These are phyloP conservation scores for Metellina segmentata DNA, from an alignment of 2,888 invertebrate genomes.

Conservation along the genomic window DNA sequence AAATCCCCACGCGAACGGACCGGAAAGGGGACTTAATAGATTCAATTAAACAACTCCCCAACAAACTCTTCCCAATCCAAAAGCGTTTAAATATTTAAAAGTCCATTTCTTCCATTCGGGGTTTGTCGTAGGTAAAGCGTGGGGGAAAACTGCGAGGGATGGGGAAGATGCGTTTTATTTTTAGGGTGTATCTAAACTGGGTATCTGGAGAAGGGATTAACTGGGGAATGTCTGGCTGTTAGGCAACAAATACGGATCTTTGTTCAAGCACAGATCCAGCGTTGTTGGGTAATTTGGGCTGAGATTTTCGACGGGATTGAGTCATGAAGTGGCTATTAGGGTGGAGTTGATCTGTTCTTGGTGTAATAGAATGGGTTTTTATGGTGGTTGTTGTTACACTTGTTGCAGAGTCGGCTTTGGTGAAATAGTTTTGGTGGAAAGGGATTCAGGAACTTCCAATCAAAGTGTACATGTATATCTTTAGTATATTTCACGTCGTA, in stretches of 20 bases:
- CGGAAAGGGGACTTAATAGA: neutral
- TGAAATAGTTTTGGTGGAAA: no score
- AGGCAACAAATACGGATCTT: neutral
- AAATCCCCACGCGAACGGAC: no score
- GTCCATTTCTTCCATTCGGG: neutral
- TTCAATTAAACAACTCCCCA: neutral
- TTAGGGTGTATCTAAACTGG: no score
- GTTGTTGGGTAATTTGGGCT: neutral
- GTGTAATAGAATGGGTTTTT: neutral
- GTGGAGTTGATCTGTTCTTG: neutral
- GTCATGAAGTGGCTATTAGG: neutral
- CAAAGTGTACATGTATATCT: no score
- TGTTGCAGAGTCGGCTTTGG: neutral
- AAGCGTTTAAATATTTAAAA: neutral
- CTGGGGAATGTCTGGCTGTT: neutral
- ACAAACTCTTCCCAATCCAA: neutral
- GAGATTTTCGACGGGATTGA: no score
- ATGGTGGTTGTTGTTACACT: neutral
- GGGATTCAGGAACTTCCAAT: no score
- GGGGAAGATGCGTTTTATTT: no score
- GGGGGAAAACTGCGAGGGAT: no score
- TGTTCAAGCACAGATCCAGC: neutral
- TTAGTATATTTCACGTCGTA: no score
- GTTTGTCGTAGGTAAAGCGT: no score
- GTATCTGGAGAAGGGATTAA: neutral